phyloP scores from a whole-genome alignment of 2,888 invertebrate genomes.

The Limnephilus rhombicus region DNA sequence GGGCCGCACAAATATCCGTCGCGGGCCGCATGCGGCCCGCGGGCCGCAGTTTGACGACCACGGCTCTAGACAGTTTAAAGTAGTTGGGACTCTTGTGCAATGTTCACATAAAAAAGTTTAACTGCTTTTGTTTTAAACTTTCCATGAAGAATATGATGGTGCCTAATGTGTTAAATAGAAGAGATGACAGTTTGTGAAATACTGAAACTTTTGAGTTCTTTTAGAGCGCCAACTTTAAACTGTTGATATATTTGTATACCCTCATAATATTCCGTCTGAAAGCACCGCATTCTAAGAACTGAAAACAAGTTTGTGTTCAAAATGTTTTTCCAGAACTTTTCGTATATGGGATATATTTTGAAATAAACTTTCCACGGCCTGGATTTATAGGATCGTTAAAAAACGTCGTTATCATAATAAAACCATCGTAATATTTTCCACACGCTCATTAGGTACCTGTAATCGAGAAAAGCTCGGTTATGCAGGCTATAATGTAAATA shows the following conservation, averaged over 20 bases:
- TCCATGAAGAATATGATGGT: not conserved
- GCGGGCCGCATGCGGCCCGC: too few relatives aligned
- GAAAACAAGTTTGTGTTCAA: not conserved
- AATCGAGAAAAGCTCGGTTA: not conserved
- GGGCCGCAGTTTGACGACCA: too few relatives aligned
- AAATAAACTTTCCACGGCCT: not conserved
- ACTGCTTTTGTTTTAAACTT: not conserved
- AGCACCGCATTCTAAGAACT: not conserved
- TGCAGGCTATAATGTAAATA: not conserved
- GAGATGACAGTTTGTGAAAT: not conserved
- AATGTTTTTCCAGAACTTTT: conserved; percentile 10
- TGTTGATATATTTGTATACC: not conserved
- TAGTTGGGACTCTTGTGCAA: too few relatives aligned
- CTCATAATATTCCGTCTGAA: not conserved
- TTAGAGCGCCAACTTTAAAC: not conserved
- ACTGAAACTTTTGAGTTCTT: not conserved
- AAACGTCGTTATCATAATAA: conserved; percentile 44
- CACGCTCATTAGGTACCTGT: conserved; percentile 27
- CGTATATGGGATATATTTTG: conserved; percentile 17
- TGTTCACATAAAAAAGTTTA: too few relatives aligned
- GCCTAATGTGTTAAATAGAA: not conserved
- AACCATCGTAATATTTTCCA: conserved; percentile 37
- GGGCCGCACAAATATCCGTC: too few relatives aligned
- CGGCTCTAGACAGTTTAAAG: too few relatives aligned
- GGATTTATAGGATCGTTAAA: conserved; percentile 27